Evolutionary conservation across 2,113 vertebrate species (phyloP), one percentile per base, ranked within the genome.

Genomic region (Sylvicapra grimmia): DNA sequence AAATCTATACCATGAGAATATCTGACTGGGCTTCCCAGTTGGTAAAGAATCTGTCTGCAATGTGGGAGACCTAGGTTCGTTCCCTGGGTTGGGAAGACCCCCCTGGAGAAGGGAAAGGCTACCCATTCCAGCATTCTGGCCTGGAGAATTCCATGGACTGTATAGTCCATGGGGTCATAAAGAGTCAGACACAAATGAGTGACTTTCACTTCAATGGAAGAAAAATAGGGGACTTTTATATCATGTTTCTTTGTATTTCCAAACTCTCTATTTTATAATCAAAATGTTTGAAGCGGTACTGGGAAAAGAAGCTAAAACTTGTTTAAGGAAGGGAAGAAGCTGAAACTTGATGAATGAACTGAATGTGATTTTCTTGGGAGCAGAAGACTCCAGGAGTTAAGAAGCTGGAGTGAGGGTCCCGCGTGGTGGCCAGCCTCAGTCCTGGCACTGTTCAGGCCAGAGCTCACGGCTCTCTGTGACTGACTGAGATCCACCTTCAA

Each of bases 221-320:
- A 61, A 44, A 3, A 54, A 23, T 15, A 88, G 54, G 29, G n/a
- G 36, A 75, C 21, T 54, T 51, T 49, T 56, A 79, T 51, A 61
- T 87, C 33, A 15, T 9, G 8, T 19, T 58, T 68, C 27, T 85
- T 33, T 47, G 1, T 56, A 58, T 63, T 40, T 89, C 79, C 49
- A 21, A 29, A 40, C 31, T 80, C 51, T 88, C 5, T 89, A 15
- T 59, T 83, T 86, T 53, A 58, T 58, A 82, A 89, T 49, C 21
- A 93, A 56, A 84, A 47, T 15, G 33, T 63, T 95, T 80, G 87
- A 15, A 33, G 83, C 29, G 4, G 47, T 58, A n/a, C 36, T 84
- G 51, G 63, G 25, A 21, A 49, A 92, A 92, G 80, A 95, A 90
- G 80, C 27, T 91, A 54, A 96, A 89, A 83, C 6, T 54, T 86